Conservation (phyloP, 2,888 invertebrate species). For the Plagiodera versicolora region DNA sequence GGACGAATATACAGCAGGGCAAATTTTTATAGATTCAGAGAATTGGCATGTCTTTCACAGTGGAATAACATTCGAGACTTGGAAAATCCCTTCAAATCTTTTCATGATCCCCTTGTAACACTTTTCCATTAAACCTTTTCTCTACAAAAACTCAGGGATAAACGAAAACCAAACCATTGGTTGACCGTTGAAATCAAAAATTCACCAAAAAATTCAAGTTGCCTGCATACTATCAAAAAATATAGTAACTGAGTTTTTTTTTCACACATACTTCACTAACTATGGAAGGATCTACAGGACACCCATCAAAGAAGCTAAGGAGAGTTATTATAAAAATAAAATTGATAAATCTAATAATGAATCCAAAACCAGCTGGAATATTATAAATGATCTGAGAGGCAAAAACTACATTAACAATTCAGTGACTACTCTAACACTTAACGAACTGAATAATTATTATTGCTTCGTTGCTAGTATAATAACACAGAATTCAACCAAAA, state of each 20-base stretch:
- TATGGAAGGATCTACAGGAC: slow-evolving; percentile 1
- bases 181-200: background rate
- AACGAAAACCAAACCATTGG: background rate
- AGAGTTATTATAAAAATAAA: slow-evolving; percentile 2
- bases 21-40: background rate
- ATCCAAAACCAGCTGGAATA: slow-evolving; percentile 5
- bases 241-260: background rate
- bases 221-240: background rate
- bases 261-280: background rate
- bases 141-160: background rate
- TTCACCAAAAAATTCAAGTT: background rate
- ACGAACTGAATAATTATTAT: no score
- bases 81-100: background rate
- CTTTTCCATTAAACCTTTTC: background rate
- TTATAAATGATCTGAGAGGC: slow-evolving; percentile 1
- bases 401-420: background rate
- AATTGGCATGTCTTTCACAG: background rate
- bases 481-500: background rate
- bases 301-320: background rate
- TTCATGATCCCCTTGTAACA: background rate
- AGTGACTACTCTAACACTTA: background rate
- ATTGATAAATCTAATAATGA: background rate
- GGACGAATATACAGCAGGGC: no score
- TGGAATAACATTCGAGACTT: background rate
- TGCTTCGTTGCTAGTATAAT: background rate